A percentile compares a stretch with the other conserved stretches of the same genome.
These are phyloP conservation scores for Chirona hameri DNA, from an alignment of 2,888 invertebrate genomes.

Conservation along the genomic window DNA sequence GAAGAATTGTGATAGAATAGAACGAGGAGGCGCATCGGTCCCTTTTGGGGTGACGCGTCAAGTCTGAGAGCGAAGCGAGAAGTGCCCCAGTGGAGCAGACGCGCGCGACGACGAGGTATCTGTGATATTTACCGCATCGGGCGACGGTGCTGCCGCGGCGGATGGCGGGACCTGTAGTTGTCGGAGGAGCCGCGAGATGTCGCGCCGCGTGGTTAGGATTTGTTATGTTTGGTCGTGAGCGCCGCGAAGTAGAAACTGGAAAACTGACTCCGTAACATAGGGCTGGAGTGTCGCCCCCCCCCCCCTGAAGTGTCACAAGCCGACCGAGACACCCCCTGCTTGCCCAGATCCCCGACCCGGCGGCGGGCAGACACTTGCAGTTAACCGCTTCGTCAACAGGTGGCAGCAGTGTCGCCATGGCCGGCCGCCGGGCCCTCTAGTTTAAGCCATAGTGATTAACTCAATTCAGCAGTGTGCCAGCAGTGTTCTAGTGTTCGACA, in stretches of 20 bases:
- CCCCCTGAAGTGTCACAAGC: too few relatives aligned
- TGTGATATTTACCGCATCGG: conserved; percentile 3
- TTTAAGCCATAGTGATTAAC: conserved; percentile 8
- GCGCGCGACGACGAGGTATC: neutral
- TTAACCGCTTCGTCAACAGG: neutral
- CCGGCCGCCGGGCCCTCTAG: neutral
- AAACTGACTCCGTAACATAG: too few relatives aligned
- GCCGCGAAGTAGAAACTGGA: too few relatives aligned
- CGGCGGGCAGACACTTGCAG: neutral
- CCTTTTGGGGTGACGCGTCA: too few relatives aligned
- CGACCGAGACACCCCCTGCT: neutral
- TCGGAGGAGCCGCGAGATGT: neutral
- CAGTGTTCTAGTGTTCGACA: neutral
- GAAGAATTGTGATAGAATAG: neutral
- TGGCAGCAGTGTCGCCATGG: neutral
- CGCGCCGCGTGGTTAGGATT: neutral
- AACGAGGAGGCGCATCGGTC: neutral
- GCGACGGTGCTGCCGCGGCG: neutral
- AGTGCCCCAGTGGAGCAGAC: neutral
- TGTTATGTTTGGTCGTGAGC: neutral
- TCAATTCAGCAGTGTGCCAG: conserved; percentile 1
- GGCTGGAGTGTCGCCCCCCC: too few relatives aligned
- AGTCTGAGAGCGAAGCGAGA: too few relatives aligned
- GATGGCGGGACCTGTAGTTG: neutral
- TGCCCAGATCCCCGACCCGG: neutral